Percentiles rank a stretch among this genome's conserved stretches.
These are phyloP conservation scores for Gastrophryne carolinensis DNA, from an alignment of 2,797 vertebrate species.

Conservation along the genomic window DNA sequence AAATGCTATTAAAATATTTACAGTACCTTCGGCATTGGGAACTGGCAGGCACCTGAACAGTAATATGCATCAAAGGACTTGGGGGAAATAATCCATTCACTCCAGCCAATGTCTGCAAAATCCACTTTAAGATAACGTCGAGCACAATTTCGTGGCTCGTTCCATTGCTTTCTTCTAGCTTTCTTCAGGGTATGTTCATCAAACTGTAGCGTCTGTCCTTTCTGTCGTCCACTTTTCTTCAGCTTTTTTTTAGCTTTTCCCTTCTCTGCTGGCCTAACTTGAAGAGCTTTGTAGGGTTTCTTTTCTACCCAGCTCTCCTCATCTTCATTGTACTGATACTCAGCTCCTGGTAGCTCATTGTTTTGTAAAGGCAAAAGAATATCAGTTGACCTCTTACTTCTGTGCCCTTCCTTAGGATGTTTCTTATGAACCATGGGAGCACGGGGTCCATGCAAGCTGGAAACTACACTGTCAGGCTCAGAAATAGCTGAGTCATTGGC, in stretches of 20 bases:
- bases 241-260: slow-evolving; percentile 79
- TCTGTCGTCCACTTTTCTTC: slow-evolving; percentile 79
- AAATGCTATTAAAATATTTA: slow-evolving; percentile 38
- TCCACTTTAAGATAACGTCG: slow-evolving; percentile 94
- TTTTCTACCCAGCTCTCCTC: slow-evolving; percentile 75
- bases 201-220: slow-evolving; percentile 86
- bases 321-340: slow-evolving; percentile 75
- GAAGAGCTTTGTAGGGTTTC: slow-evolving; percentile 77
- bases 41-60: slow-evolving; percentile 94
- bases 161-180: slow-evolving; percentile 91
- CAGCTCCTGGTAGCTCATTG: slow-evolving; percentile 88
- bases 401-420: slow-evolving; percentile 43
- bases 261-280: slow-evolving; percentile 75
- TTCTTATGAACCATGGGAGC: slow-evolving; percentile 41
- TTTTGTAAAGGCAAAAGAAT: slow-evolving; percentile 84
- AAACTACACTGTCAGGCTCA: slow-evolving; percentile 85
- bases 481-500: slow-evolving; percentile 93
- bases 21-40: slow-evolving; percentile 94
- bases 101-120: slow-evolving; percentile 98
- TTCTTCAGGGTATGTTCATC: slow-evolving; percentile 93
- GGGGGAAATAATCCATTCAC: slow-evolving; percentile 97
- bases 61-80: slow-evolving; percentile 96
- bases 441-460: slow-evolving; percentile 75
- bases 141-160: slow-evolving; percentile 83
- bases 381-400: slow-evolving; percentile 74